A percentile compares a stretch with the other conserved stretches of the same genome.
phyloP scores from a whole-genome alignment of 2,888 invertebrate species.

The Trissonchulus sp. region DNA sequence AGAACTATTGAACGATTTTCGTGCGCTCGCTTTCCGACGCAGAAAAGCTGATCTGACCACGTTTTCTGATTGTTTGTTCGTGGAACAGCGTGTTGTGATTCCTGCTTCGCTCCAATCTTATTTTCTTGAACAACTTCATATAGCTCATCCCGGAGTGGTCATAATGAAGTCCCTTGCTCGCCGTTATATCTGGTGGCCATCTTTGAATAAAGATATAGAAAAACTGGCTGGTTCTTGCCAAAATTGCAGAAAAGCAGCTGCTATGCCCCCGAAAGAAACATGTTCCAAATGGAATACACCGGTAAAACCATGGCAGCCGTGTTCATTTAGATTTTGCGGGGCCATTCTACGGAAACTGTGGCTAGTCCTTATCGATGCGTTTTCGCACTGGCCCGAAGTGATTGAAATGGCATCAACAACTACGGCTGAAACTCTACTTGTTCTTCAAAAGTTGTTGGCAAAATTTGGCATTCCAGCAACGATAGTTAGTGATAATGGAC shows the following conservation, averaged over 20 bases:
- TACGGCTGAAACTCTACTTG: not conserved
- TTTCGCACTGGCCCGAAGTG: too few relatives aligned
- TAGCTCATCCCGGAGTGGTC: not conserved
- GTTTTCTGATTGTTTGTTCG: too few relatives aligned
- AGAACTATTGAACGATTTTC: too few relatives aligned
- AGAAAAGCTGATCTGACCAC: too few relatives aligned
- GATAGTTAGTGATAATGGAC: conserved; percentile 1
- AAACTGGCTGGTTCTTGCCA: not conserved
- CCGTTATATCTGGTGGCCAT: too few relatives aligned
- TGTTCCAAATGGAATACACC: not conserved
- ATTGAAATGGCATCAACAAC: not conserved
- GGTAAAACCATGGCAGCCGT: not conserved
- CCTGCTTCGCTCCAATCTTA: not conserved
- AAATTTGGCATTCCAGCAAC: not conserved
- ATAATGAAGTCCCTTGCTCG: not conserved
- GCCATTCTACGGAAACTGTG: not conserved
- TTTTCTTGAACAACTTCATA: not conserved
- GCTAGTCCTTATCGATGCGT: conserved; percentile 4
- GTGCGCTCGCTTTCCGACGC: too few relatives aligned
- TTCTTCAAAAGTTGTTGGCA: not conserved
- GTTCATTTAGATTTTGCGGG: not conserved
- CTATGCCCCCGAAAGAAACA: not conserved
- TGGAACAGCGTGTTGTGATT: too few relatives aligned
- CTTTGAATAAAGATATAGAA: conserved; percentile 1
- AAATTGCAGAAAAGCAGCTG: not conserved